These are phyloP conservation scores for Hyposoter didymator DNA, from an alignment of 2,888 invertebrate species.

Conservation along the genomic window DNA sequence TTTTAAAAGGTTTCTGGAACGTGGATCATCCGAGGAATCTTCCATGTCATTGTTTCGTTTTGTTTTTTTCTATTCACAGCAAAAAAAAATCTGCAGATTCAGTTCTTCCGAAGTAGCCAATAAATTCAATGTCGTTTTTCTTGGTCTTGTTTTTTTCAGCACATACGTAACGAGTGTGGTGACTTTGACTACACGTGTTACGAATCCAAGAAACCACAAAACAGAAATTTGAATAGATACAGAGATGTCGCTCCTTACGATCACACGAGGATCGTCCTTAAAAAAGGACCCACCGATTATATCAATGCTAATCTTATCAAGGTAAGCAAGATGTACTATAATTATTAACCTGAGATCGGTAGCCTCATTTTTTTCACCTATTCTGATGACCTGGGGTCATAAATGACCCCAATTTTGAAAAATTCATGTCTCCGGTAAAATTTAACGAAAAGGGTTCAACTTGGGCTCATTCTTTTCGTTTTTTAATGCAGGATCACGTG, in stretches of 20 bases:
- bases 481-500: too few species aligned
- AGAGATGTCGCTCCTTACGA: slow-evolving; percentile 98
- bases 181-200: slow-evolving; percentile 87
- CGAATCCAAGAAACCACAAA: slow-evolving; percentile 91
- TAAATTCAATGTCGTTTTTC: neutral
- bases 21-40: neutral
- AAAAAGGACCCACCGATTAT: slow-evolving; percentile 92
- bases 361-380: too few species aligned
- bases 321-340: slow-evolving; percentile 84
- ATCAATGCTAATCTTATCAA: slow-evolving; percentile 97
- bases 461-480: too few species aligned
- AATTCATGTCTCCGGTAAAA: too few species aligned
- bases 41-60: neutral
- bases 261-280: slow-evolving; percentile 94
- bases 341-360: neutral
- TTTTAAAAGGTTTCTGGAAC: neutral
- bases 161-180: slow-evolving; percentile 90
- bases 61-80: neutral
- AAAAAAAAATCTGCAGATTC: neutral
- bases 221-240: slow-evolving; percentile 95
- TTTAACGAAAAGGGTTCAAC: too few species aligned
- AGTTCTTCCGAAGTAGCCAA: neutral
- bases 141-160: slow-evolving; percentile 85
- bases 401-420: too few species aligned
- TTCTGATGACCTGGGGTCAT: too few species aligned